Evolutionary conservation across 2,888 invertebrate genomes (phyloP).

Genomic region (Brachyopa scutellaris): DNA sequence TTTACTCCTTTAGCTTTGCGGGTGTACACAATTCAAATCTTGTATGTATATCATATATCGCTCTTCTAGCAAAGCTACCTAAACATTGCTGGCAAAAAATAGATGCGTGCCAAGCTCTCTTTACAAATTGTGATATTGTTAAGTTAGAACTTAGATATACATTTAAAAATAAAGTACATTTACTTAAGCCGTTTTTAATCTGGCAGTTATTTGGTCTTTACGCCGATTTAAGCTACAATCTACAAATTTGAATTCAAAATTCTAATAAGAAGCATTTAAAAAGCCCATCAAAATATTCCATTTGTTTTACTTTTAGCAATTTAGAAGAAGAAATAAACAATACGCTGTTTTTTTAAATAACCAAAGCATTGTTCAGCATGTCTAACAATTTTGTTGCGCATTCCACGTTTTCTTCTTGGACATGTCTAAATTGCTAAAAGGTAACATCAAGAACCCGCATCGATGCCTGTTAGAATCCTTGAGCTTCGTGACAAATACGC

Average conservation of each 20-base stretch:
- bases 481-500: slow-evolving; percentile 86
- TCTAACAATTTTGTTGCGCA: background rate
- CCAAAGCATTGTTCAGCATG: slow-evolving; percentile 1
- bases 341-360: slow-evolving; percentile 9
- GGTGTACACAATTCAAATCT: too few relatives aligned
- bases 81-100: too few relatives aligned
- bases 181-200: background rate
- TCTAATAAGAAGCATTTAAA: slow-evolving; percentile 39
- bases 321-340: slow-evolving; percentile 69
- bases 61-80: too few relatives aligned
- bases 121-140: too few relatives aligned
- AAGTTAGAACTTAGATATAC: too few relatives aligned
- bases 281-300: slow-evolving; percentile 39
- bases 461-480: slow-evolving; percentile 78
- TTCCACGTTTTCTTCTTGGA: slow-evolving; percentile 77
- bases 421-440: slow-evolving; percentile 81
- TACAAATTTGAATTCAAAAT: background rate
- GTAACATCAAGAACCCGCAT: slow-evolving; percentile 81
- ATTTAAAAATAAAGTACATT: too few relatives aligned
- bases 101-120: too few relatives aligned
- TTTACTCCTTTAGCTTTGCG: too few relatives aligned
- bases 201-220: slow-evolving; percentile 2
- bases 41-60: too few relatives aligned
- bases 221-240: background rate
- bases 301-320: slow-evolving; percentile 60